Base-by-base conservation (phyloP, 2,888 invertebrate species). In the Ceriagrion tenellum region DNA sequence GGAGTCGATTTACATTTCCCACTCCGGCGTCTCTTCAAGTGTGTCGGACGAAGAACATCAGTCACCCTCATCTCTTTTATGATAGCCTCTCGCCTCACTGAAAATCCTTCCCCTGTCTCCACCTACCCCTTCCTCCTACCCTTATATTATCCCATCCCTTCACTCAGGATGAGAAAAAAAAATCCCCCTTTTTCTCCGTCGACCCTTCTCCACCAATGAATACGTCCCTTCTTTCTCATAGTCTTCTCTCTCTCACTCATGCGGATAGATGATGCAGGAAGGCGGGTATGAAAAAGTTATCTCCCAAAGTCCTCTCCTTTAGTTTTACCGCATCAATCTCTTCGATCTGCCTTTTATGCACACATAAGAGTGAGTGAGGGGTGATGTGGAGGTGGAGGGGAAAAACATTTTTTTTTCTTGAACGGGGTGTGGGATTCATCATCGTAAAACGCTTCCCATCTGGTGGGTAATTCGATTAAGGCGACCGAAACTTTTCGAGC, bases 251-350 rank as follows among this genome's bases (percentile, higher is more conserved):
- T 81, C 30, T 35, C 16, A 12, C 81, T 23, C 10, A 2, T 26
- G 26, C 26, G 69, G 69, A 23, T 23, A 69, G n/a, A 35, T 12
- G n/a, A 69, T 23, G 55, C n/a, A 18, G n/a, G 88, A 40, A 47
- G 16, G 2, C 47, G 47, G 40, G n/a, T 55, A 89, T n/a, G n/a
- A 89, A 55, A 89, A 55, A 89, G 55, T n/a, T 55, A 89, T 89
- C n/a, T 47, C 26, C 47, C 47, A 55, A 40, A 40, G 13, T 23
- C 88, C 40, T 20, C n/a, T 89, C 55, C 55, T 55, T 89, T 55
- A 55, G 23, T 89, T 89, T 89, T n/a, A 89, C 89, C 55, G n/a
- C 89, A 89, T 89, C 89, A 89, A 89, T 89, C 89, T 89, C 89
- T 26, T 47, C 89, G 55, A 91, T 91, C 91, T 63, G 30, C 35